Conservation (phyloP, 2,888 invertebrate genomes). For the Euzophera pinguis region DNA sequence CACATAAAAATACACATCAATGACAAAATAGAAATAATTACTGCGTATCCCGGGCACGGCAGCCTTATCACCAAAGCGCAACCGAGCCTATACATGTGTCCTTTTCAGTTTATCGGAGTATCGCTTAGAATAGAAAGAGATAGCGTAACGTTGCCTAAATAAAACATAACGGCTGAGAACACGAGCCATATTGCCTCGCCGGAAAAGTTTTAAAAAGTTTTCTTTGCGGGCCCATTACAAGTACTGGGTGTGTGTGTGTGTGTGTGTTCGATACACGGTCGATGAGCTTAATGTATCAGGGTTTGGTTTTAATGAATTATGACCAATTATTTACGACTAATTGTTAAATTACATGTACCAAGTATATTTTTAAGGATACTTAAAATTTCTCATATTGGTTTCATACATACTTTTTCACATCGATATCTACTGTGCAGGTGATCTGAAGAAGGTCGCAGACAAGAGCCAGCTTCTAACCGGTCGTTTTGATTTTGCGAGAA, state of each 20-base stretch:
- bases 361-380: too few species aligned
- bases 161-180: conserved; percentile 78
- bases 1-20: conserved; percentile 76
- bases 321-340: conserved; percentile 1
- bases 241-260: conserved; percentile 54
- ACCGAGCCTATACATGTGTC: conserved; percentile 48
- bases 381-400: too few species aligned
- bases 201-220: conserved; percentile 81
- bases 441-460: too few species aligned
- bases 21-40: conserved; percentile 80
- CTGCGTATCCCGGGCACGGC: conserved; percentile 78
- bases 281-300: conserved; percentile 50
- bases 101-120: conserved; percentile 35
- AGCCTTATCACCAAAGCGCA: conserved; percentile 46
- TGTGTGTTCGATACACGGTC: conserved; percentile 66
- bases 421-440: too few species aligned
- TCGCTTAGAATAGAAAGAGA: conserved; percentile 50
- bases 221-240: conserved; percentile 80
- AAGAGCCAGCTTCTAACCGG: too few species aligned
- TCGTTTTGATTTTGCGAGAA: too few species aligned
- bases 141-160: conserved; percentile 69
- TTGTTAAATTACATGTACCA: too few species aligned
- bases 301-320: conserved; percentile 25
- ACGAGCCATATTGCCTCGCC: conserved; percentile 80
- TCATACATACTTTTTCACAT: too few species aligned